Evolutionary conservation across 2,113 vertebrate species (phyloP), one percentile per base, ranked within the genome.

Genomic region (Nothocercus nigrocapillus): DNA sequence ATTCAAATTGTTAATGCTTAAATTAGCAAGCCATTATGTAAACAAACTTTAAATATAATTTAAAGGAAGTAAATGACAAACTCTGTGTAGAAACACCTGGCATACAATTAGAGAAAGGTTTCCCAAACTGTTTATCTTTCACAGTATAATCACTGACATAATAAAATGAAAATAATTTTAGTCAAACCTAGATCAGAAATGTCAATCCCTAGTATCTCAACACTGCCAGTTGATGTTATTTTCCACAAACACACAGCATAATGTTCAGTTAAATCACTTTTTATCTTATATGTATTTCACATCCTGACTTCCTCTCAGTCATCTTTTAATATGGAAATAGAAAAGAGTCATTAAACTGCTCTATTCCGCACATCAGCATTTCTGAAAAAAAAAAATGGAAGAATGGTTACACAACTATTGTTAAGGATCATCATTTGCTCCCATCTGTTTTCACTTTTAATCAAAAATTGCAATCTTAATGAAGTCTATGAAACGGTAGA

Each of bases 11-110:
- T 54, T 66, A 82, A 54, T 78, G 62, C 49, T 87, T 79, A 94
- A 94, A 95, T 89, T 92, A 91, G 66, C 58, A 93, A 90, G 24
- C 30, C 27, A 87, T 93, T 91, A 91, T 76, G 58, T 79, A 92
- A 89, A 85, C 17, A 87, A 82, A 78, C 94, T 76, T 85, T 54
- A 85, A 94, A 79, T 49, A 76, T 66, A 76, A 90, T 94, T 91
- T 92, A 82, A 94, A 89, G 56, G 21, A 94, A 69, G 30, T 77
- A 89, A 82, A 82, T 54, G 2, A 93, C 56, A 91, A 93, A 77
- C 24, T 91, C 30, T n/a, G 72, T 70, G n/a, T 61, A 89, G 91
- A 93, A 89, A 63, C 67, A 95, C 68, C 54, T 89, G 85, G 82
- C 45, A 54, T 25, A 56, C 49, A 79, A 83, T 49, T 74, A 93